A percentile compares a stretch with the other conserved stretches of the same genome.
phyloP scores from a whole-genome alignment of 2,113 vertebrate species.

The Cryptomyrus ogoouensis region DNA sequence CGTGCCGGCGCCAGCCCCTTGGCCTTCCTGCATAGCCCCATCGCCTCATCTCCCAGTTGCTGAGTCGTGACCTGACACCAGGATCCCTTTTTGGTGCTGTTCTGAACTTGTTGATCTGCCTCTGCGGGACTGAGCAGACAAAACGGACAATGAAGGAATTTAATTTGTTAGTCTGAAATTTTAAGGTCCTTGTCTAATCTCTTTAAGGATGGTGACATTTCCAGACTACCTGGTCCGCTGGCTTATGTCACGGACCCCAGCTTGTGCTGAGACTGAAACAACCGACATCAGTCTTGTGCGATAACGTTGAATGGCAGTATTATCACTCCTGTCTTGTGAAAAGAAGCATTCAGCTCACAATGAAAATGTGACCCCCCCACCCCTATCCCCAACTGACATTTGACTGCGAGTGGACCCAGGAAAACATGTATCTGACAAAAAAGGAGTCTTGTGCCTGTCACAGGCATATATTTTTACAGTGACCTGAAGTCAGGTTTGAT shows the following conservation, averaged over 20 bases:
- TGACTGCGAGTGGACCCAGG: neutral
- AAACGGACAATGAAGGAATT: neutral
- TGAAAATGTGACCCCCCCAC: neutral
- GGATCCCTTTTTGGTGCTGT: neutral
- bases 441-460: neutral
- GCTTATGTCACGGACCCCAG: neutral
- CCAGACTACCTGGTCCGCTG: neutral
- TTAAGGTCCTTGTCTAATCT: neutral
- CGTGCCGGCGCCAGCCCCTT: conserved; percentile 71
- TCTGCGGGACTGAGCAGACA: neutral
- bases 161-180: neutral
- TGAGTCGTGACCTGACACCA: conserved; percentile 46
- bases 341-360: neutral
- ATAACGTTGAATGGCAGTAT: neutral
- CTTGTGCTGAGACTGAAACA: neutral
- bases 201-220: too few relatives aligned
- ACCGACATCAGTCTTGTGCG: conserved; percentile 1
- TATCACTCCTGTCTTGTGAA: neutral
- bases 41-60: conserved; percentile 94
- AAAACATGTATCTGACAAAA: neutral
- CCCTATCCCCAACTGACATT: neutral
- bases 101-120: neutral
- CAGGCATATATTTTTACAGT: neutral
- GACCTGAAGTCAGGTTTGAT: neutral
- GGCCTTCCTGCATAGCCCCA: conserved; percentile 89